Percentiles rank a stretch among this genome's conserved stretches.
These are phyloP conservation scores for Monodelphis domestica DNA, from an alignment of 2,797 vertebrate species.

Conservation along the genomic window DNA sequence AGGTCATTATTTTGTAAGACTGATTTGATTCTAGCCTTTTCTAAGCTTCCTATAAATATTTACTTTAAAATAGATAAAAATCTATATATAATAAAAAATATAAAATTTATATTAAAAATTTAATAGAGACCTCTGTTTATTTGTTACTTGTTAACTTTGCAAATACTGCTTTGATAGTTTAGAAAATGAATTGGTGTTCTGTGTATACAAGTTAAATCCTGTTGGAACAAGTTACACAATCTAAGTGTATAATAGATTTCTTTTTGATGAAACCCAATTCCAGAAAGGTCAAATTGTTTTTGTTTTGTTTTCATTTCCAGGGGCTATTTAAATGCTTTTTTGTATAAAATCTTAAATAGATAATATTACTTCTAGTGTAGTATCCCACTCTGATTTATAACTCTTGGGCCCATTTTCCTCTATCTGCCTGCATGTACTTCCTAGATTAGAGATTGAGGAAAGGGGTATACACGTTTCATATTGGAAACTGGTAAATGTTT, in stretches of 20 bases:
- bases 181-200: constrained; percentile 27
- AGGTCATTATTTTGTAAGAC: not conserved
- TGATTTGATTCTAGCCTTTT: constrained; percentile 9
- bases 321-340: constrained; percentile 3
- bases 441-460: constrained; percentile 18
- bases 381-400: constrained; percentile 22
- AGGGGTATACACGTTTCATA: constrained; percentile 26
- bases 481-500: constrained; percentile 7
- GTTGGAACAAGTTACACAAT: not conserved
- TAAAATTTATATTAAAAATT: too few relatives aligned
- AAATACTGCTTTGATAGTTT: constrained; percentile 32
- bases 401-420: not conserved
- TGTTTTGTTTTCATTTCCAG: constrained; percentile 35
- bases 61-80: constrained; percentile 58
- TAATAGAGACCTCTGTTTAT: constrained; percentile 22
- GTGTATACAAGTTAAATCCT: not conserved
- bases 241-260: not conserved
- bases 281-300: not conserved
- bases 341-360: constrained; percentile 9
- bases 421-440: not conserved
- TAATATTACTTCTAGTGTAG: not conserved
- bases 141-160: constrained; percentile 32
- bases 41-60: constrained; percentile 40
- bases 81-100: too few relatives aligned
- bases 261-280: not conserved